Evolutionary conservation across 2,113 vertebrate species (phyloP).

Genomic region (Tricholaema leucomelas): DNA sequence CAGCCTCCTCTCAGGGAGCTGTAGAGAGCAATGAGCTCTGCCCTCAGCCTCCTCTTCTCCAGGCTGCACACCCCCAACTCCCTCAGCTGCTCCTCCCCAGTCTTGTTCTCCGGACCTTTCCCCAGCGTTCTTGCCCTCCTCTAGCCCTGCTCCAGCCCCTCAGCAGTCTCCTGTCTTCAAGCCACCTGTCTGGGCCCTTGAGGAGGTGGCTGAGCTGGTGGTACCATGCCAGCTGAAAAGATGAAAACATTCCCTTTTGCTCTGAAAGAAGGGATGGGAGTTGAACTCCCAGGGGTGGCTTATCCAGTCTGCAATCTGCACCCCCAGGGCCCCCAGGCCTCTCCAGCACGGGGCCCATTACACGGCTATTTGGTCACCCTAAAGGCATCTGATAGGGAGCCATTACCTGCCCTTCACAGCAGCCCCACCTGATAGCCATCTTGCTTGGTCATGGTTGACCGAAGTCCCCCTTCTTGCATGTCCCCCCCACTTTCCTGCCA

Average conservation of each 20-base stretch:
- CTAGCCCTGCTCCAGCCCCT: too few species aligned
- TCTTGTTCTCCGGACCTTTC: too few species aligned
- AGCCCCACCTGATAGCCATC: conserved; percentile 45
- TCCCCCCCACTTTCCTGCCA: neutral
- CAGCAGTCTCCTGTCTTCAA: neutral
- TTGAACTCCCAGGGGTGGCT: neutral
- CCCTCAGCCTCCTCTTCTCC: too few species aligned
- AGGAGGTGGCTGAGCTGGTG: neutral
- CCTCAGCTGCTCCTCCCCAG: too few species aligned
- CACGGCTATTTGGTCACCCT: conserved; percentile 62
- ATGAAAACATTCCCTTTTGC: conserved; percentile 53
- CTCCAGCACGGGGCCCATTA: conserved; percentile 47
- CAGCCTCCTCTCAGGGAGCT: too few species aligned
- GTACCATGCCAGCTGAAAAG: conserved; percentile 7
- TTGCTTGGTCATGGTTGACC: conserved; percentile 38
- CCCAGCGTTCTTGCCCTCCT: too few species aligned
- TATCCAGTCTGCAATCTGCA: conserved; percentile 61
- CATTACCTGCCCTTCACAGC: neutral
- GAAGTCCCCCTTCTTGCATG: neutral
- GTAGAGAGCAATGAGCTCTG: too few species aligned
- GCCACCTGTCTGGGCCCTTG: neutral
- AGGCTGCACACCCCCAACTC: too few species aligned
- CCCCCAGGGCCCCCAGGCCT: conserved; percentile 18
- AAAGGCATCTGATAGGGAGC: conserved; percentile 31
- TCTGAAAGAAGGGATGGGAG: conserved; percentile 57